Conservation (phyloP, 2,888 invertebrate genomes). For the Busseola fusca region DNA sequence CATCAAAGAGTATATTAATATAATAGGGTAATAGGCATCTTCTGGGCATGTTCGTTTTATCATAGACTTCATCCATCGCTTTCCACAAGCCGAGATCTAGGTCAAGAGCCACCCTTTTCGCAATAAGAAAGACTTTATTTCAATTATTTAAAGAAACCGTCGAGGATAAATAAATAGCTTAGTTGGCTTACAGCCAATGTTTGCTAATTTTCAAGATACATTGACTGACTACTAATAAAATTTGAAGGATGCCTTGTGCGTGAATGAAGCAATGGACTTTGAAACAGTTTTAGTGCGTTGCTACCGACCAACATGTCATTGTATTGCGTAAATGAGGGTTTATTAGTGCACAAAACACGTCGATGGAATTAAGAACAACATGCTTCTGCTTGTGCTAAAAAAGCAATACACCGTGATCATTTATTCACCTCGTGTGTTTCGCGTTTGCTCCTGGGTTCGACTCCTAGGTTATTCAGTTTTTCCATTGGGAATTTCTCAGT, state of each 20-base stretch:
- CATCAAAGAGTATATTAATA: no score
- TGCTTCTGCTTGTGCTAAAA: not conserved
- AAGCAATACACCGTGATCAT: not conserved
- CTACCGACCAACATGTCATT: constrained; percentile 17
- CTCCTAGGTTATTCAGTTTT: not conserved
- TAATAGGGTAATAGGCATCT: no score
- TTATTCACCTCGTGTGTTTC: constrained; percentile 5
- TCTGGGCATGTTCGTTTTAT: no score
- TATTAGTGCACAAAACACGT: constrained; percentile 7
- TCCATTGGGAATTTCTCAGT: not conserved
- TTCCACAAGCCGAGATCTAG: no score
- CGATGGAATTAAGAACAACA: constrained; percentile 12
- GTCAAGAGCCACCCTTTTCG: no score
- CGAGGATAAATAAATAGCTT: not conserved
- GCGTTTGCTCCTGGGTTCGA: not conserved
- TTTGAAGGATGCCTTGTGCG: constrained; percentile 16
- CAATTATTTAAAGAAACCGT: not conserved
- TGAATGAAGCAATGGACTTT: constrained; percentile 47
- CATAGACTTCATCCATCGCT: no score
- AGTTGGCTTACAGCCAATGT: constrained; percentile 7
- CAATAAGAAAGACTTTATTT: no score
- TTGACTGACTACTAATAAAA: constrained; percentile 45
- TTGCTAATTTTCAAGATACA: constrained; percentile 33
- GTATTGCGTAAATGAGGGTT: constrained; percentile 26
- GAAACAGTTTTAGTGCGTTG: constrained; percentile 43